Evolutionary conservation across 92 coral and sea anemone genomes (phyloP), one percentile per base, ranked within the genome.

Genomic region (Paragorgia papillata): DNA sequence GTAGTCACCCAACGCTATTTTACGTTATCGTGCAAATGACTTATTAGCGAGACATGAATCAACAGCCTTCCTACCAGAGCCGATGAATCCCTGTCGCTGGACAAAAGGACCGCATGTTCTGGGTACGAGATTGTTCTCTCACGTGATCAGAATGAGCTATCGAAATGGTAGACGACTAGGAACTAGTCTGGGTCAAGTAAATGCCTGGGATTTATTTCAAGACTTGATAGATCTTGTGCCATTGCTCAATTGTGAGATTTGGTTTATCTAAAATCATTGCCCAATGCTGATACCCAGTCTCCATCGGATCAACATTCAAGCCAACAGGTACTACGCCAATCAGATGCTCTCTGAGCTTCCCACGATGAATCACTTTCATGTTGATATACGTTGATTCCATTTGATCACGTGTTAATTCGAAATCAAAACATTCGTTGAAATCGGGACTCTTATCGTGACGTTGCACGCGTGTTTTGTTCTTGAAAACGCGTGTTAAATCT

Each of bases 241-340:
- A 94, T 53, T 85, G 87, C 5, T 85, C 97, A 43, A 94, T 94
- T 14, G 84, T 84, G 29, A 94, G 75, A 33, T 91, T 92, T 12
- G 98, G 98, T 50, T 91, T 91, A 29, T 94, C 90, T 77, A 94
- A 32, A 0, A 89, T 89, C 86, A 91, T 92, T 51, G 85, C 97
- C 94, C 97, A 94, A 74, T 94, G 98, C 70, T 84, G 92, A 84
- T 91, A 89, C 70, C 89, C 94, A 64, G 85, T 82, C 82, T 94
- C 97, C 26, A 79, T 85, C 2, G 76, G 59, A 69, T 88, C 88
- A 37, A 93, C 90, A 57, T 81, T 83, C 67, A 80, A 85, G 50
- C 98, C 98, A 75, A 94, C 82, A 60, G 80, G 85, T 40, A 94
- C 87, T 57, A 84, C 85, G 68, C 98, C 97, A 32, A 94, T 67